Evolutionary conservation across 2,888 invertebrate species (phyloP).

Genomic region (Hemistola chrysoprasaria): DNA sequence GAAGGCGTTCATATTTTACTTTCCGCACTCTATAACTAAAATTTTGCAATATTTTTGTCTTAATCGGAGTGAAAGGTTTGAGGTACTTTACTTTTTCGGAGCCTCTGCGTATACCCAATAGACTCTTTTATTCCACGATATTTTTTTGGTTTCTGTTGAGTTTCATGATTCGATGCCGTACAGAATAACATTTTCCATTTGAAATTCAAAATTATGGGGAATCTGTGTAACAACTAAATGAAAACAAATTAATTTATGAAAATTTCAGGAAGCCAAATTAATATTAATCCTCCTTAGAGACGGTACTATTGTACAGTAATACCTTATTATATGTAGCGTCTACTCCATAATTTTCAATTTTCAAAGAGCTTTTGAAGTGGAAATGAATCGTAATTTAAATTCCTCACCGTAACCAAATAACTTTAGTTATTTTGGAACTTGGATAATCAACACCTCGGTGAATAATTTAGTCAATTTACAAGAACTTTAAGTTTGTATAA

Average conservation of each 20-base stretch:
- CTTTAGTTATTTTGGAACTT: conserved; percentile 25
- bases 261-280: conserved; percentile 18
- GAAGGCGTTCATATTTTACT: too few relatives aligned
- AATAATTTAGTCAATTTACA: conserved; percentile 8
- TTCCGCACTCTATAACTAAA: too few relatives aligned
- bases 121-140: too few relatives aligned
- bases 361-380: conserved; percentile 29
- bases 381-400: conserved; percentile 30
- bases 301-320: conserved; percentile 28
- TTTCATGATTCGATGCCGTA: too few relatives aligned
- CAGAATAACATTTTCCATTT: too few relatives aligned
- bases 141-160: too few relatives aligned
- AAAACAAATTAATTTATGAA: conserved; percentile 15
- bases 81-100: too few relatives aligned
- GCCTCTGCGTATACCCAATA: too few relatives aligned
- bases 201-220: too few relatives aligned
- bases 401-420: conserved; percentile 26
- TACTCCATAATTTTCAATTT: conserved; percentile 31
- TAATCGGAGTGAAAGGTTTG: too few relatives aligned
- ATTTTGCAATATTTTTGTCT: too few relatives aligned
- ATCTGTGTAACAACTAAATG: conserved; percentile 15
- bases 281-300: conserved; percentile 24
- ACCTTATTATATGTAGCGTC: conserved; percentile 25
- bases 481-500: too few relatives aligned
- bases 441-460: conserved; percentile 20